Conservation (phyloP, 2,113 vertebrate genomes). For the Rhodinocichla rosea region DNA sequence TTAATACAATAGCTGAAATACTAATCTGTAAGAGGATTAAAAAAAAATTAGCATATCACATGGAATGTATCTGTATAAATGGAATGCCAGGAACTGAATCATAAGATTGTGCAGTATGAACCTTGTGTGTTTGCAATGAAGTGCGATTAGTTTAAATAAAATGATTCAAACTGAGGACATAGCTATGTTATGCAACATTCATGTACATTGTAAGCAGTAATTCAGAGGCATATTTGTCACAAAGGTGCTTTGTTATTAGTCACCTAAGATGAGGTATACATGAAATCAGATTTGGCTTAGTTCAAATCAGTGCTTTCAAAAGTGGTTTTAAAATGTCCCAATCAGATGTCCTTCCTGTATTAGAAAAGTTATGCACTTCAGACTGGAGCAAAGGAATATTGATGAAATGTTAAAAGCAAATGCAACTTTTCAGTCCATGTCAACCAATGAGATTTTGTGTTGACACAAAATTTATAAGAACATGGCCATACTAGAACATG, state of each 20-base stretch:
- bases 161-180: not conserved
- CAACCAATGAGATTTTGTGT: not conserved
- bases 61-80: not conserved
- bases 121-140: not conserved
- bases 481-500: not conserved
- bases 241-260: not conserved
- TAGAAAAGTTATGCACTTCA: not conserved
- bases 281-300: not conserved
- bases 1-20: not conserved
- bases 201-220: not conserved
- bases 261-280: not conserved
- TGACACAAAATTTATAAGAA: not conserved
- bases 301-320: not conserved
- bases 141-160: not conserved
- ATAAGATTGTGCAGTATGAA: not conserved
- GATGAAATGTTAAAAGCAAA: not conserved
- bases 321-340: not conserved
- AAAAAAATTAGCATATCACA: not conserved
- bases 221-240: not conserved
- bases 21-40: slow-evolving; percentile 15
- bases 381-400: not conserved
- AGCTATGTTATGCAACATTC: not conserved
- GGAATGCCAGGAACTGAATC: not conserved
- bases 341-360: not conserved
- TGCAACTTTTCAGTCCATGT: not conserved